Evolutionary conservation across 2,888 invertebrate species (phyloP), one percentile per base, ranked within the genome.

Genomic region (Shargacucullia verbasci): DNA sequence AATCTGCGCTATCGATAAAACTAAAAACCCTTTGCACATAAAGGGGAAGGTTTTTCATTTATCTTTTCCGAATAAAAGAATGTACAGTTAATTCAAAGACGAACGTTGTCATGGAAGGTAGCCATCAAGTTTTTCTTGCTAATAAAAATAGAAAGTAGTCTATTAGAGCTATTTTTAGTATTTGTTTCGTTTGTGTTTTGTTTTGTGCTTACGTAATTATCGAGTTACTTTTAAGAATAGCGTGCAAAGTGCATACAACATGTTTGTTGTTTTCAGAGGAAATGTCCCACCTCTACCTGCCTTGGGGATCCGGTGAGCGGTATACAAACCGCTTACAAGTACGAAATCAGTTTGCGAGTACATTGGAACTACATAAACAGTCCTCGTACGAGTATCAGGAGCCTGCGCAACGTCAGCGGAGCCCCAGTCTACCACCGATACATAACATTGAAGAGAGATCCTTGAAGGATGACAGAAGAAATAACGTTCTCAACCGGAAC

Each of bases 201-300:
- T 61, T 54, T 37, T 38, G 34, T 37, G 40, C 46, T 64, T 50
- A 60, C 31, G 25, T 75, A 66, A 59, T 65, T 57, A 44, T 44
- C 41, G 35, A 45, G 33, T 25, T 38, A 13, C 10, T 40, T 40
- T 58, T 31, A 52, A 11, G 34, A 44, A 50, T 57, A 15, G 29
- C 12, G 20, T 68, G 49, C 59, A 59, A 48, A 54, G 20, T 68
- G 49, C 59, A 59, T 47, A 54, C 45, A 49, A 20, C 53, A 66
- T 37, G 65, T 44, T 61, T 64, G 72, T 74, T 74, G 59, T 73
- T 95, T 95, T 46, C 92, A 98, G 98, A 97, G 92, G 97, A 98
- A 94, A 95, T 97, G 91, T 96, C 96, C 73, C 96, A 96, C 71
- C 95, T 97, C 79, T 96, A 96, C 80, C 95, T 96, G 81, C 97